Evolutionary conservation across 2,113 vertebrate species (phyloP), one percentile per base, ranked within the genome.

Genomic region (Neodon shergylaensis): DNA sequence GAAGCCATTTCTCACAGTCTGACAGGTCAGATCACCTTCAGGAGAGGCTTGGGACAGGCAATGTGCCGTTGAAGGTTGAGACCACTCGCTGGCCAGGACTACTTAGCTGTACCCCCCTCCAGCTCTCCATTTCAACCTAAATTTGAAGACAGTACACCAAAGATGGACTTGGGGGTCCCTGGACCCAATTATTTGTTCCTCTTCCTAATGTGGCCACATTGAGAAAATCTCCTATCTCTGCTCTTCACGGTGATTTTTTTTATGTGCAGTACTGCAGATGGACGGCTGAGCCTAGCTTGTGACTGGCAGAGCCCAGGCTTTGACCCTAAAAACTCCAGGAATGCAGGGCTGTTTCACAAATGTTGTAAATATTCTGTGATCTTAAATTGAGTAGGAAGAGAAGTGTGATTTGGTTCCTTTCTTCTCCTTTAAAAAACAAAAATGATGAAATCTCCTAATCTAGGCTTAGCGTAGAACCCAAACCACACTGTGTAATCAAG

Each of bases 401-500:
- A 96, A 94, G 70, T 93, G 63, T 91, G 84, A 94, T 97, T 96
- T 92, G 2, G 44, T 93, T 89, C 68, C 73, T 95, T 93, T 81
- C 49, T 94, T 86, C 72, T 85, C 61, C 68, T 96, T 91, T 95
- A 79, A 97, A 97, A 97, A 95, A 89, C 70, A 96, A 95, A 95
- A 79, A 96, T 89, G 74, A 95, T 96, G 92, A 95, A 90, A 84
- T 97, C 47, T 87, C 73, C 91, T 97, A 97, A 97, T 96, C 95
- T 94, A 92, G 94, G 94, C 73, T 97, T 95, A 96, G 58, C 39
- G n/a, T 84, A 94, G 94, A 95, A 95, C 84, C 78, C 47, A 96
- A 92, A 91, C 52, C 91, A 78, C 61, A 66, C 68, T 1, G 63
- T 72, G 63, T 95, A 97, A 96, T 96, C 97, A 97, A 81, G 96